Percentiles rank a stretch among this genome's conserved stretches.
Conservation (phyloP, 2,797 vertebrate genomes). For the Enteromius mattozi region DNA sequence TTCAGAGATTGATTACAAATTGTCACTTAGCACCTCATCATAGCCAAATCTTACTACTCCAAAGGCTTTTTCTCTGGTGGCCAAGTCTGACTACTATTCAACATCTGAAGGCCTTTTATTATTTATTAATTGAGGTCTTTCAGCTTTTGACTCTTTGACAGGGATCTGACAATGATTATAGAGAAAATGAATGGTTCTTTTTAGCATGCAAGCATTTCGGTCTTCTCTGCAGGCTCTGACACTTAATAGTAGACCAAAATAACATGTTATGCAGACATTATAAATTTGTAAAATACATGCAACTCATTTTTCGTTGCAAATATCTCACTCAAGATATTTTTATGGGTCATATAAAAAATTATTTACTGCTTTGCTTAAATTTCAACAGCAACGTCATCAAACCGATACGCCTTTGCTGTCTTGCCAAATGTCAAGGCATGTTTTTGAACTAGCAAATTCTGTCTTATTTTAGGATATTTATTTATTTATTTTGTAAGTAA, state of each 20-base stretch:
- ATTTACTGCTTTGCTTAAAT: constrained; percentile 1
- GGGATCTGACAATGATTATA: constrained; percentile 77
- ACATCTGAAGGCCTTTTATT: constrained; percentile 53
- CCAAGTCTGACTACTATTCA: constrained; percentile 59
- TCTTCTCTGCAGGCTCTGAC: constrained; percentile 64
- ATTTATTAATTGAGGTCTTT: constrained; percentile 61
- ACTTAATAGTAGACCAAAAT: constrained; percentile 75
- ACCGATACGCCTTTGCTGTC: neutral
- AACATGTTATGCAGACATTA: constrained; percentile 54
- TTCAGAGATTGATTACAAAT: constrained; percentile 57
- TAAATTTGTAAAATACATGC: neutral
- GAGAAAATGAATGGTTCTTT: constrained; percentile 72
- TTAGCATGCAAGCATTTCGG: constrained; percentile 62
- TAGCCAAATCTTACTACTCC: constrained; percentile 70
- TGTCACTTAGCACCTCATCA: constrained; percentile 65
- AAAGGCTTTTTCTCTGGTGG: constrained; percentile 31
- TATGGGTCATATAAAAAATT: constrained; percentile 18
- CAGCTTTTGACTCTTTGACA: constrained; percentile 64
- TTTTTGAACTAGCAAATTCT: constrained; percentile 21
- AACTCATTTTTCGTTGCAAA: constrained; percentile 39
- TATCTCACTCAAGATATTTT: neutral
- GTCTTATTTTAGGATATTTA: constrained; percentile 1
- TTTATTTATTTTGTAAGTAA: constrained; percentile 22
- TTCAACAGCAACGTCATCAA: neutral
- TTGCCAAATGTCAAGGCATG: constrained; percentile 19